phyloP scores from a whole-genome alignment of 2,113 vertebrate species.

The Erythrocebus patas region DNA sequence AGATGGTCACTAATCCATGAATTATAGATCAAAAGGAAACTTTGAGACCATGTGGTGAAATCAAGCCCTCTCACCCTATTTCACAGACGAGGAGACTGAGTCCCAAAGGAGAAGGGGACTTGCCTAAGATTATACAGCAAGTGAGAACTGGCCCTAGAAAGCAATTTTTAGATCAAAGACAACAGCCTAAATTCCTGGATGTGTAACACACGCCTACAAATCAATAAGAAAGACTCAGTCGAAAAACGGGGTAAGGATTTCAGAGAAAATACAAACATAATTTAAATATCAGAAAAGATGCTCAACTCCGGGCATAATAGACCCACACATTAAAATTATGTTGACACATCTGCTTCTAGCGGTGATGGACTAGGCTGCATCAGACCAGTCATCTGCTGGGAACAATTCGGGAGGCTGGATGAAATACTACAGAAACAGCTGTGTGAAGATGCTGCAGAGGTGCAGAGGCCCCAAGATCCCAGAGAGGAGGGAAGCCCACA shows the following conservation, averaged over 20 bases:
- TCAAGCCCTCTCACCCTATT: neutral
- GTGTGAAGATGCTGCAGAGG: neutral
- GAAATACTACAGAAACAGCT: conserved; percentile 10
- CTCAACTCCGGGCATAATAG: conserved; percentile 9
- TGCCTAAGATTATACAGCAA: neutral
- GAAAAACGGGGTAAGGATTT: conserved; percentile 21
- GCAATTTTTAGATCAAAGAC: neutral
- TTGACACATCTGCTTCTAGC: conserved; percentile 58
- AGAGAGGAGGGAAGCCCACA: neutral
- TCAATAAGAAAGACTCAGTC: neutral
- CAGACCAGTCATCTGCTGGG: conserved; percentile 36
- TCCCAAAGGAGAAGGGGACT: neutral
- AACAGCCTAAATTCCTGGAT: neutral
- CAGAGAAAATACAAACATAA: conserved; percentile 26
- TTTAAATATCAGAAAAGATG: conserved; percentile 60
- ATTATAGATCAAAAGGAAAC: neutral
- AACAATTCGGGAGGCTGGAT: conserved; percentile 43
- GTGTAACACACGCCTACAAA: conserved; percentile 12
- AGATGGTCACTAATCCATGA: neutral
- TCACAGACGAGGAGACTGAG: neutral
- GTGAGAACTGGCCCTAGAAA: neutral
- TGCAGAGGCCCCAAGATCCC: neutral
- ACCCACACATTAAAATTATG: conserved; percentile 53
- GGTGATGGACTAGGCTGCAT: conserved; percentile 34
- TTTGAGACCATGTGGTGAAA: neutral